Conservation (phyloP, 2,797 vertebrate species). For the Manis javanica region DNA sequence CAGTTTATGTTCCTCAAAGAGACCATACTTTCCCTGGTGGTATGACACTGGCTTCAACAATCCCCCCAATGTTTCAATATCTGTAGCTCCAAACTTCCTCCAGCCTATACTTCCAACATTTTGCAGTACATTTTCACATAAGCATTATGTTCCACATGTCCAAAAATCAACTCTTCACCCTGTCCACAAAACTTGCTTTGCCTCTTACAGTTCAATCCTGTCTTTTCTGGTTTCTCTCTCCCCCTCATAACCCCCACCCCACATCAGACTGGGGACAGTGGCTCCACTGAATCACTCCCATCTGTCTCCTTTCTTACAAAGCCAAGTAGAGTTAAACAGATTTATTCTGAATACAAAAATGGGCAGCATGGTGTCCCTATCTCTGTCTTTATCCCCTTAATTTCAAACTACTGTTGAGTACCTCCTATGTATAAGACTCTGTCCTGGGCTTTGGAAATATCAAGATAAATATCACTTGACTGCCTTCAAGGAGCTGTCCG, state of each 20-base stretch:
- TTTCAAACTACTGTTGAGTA: neutral
- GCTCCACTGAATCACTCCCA: neutral
- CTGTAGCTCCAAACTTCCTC: neutral
- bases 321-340: slow-evolving; percentile 64
- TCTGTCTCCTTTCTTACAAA: slow-evolving; percentile 12
- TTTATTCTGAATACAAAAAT: slow-evolving; percentile 55
- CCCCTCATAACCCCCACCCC: neutral
- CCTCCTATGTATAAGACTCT: neutral
- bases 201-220: neutral
- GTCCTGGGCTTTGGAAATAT: neutral
- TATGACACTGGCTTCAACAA: neutral
- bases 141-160: neutral
- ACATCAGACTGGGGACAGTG: neutral
- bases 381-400: neutral
- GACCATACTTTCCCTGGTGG: neutral
- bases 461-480: neutral
- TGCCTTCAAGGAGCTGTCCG: neutral
- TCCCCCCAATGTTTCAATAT: neutral
- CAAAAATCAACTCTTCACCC: neutral
- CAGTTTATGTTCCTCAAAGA: neutral
- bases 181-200: neutral
- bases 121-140: neutral
- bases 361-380: neutral
- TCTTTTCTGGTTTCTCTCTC: neutral
- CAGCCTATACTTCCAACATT: neutral